Percentiles rank a stretch among this genome's conserved stretches.
These are phyloP conservation scores for Cartodere bifasciata DNA, from an alignment of 2,888 invertebrate species.

Conservation along the genomic window DNA sequence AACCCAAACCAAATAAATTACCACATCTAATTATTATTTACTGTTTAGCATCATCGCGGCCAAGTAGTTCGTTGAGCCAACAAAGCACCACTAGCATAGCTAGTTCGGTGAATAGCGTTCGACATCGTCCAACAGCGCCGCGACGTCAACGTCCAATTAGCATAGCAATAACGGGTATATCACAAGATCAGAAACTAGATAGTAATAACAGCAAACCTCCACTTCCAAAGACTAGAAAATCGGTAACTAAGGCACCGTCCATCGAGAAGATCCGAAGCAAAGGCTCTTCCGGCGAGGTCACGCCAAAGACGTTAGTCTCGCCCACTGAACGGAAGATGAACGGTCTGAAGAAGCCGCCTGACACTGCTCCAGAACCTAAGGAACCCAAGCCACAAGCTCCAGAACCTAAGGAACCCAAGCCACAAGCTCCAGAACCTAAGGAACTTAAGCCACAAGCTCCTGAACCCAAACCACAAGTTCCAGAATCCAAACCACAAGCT, in stretches of 20 bases:
- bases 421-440: conserved; percentile 12
- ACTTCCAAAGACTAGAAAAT: conserved; percentile 34
- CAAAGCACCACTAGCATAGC: conserved; percentile 50
- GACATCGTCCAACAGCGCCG: conserved; percentile 48
- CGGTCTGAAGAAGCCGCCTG: conserved; percentile 17
- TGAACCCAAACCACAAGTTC: conserved; percentile 13
- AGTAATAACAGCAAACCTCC: conserved; percentile 39
- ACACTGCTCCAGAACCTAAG: conserved; percentile 14
- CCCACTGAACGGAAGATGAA: conserved; percentile 11
- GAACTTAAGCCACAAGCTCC: conserved; percentile 10
- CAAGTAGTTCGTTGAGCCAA: conserved; percentile 75
- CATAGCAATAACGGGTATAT: conserved; percentile 75
- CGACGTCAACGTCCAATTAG: conserved; percentile 68
- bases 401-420: conserved; percentile 10
- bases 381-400: conserved; percentile 10
- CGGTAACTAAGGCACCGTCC: conserved; percentile 19
- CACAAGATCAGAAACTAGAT: conserved; percentile 29
- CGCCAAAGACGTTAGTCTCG: conserved; percentile 17
- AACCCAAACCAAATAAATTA: no score
- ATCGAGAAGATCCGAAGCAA: conserved; percentile 12
- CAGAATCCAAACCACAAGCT: conserved; percentile 8
- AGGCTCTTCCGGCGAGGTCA: conserved; percentile 20
- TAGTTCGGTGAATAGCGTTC: conserved; percentile 40
- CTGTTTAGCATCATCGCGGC: conserved; percentile 58
- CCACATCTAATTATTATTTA: no score